A percentile compares a stretch with the other conserved stretches of the same genome.
Evolutionary conservation across 2,113 vertebrate species (phyloP).

Genomic region (Plectropomus leopardus): DNA sequence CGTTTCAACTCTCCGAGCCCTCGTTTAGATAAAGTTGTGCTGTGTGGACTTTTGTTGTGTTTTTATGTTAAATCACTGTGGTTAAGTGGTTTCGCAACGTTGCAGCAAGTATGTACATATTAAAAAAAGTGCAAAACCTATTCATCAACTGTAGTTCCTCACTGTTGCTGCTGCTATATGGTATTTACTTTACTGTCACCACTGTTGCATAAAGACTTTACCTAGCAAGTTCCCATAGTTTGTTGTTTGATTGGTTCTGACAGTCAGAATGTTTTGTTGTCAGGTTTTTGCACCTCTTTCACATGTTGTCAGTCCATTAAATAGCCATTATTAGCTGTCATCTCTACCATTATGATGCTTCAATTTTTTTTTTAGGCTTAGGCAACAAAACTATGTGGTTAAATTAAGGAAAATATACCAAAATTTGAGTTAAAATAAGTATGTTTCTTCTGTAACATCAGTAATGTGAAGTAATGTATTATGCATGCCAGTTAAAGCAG

Average conservation of each 20-base stretch:
- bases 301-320: no score
- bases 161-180: neutral
- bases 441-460: no score
- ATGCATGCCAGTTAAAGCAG: no score
- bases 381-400: no score
- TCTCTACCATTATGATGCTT: no score
- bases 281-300: no score
- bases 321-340: no score
- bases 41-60: constrained; percentile 24
- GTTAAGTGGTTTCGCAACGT: constrained; percentile 38
- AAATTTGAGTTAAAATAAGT: no score
- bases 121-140: constrained; percentile 1
- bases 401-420: no score
- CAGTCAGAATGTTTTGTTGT: neutral
- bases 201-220: neutral
- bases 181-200: neutral
- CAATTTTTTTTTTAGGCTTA: no score
- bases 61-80: constrained; percentile 12
- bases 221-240: neutral
- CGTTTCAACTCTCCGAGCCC: constrained; percentile 16
- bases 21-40: constrained; percentile 15
- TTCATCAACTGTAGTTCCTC: constrained; percentile 20
- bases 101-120: constrained; percentile 34
- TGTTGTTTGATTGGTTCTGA: neutral
- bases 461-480: no score